Percentiles rank a stretch among this genome's conserved stretches.
These are phyloP conservation scores for Varanus komodoensis DNA, from an alignment of 2,113 vertebrate species.

Conservation along the genomic window DNA sequence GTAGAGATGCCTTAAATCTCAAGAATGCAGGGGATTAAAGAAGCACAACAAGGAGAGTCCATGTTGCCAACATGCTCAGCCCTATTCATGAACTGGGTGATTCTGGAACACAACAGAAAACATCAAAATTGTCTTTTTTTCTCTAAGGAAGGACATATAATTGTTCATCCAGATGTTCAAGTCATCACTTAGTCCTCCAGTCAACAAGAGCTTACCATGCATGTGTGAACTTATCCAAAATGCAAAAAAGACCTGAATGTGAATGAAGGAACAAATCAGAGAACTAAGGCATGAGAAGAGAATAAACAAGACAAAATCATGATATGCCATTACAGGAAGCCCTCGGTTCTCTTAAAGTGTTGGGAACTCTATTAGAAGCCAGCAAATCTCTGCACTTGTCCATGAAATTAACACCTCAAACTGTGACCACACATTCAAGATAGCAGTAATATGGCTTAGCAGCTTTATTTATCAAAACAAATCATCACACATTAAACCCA, in stretches of 20 bases:
- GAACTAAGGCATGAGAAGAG: background rate
- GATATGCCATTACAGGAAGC: background rate
- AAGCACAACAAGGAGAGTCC: background rate
- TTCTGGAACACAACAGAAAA: background rate
- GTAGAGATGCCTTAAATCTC: too few species aligned
- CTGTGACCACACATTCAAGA: background rate
- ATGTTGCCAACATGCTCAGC: background rate
- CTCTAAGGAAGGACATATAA: background rate
- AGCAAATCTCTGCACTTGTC: background rate
- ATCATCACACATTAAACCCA: background rate
- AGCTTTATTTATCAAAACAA: slow-evolving; percentile 1
- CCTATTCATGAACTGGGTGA: background rate
- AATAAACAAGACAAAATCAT: background rate
- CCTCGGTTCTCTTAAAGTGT: background rate
- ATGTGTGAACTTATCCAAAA: background rate
- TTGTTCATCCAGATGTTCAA: background rate
- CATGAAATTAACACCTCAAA: background rate
- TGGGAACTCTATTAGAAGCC: background rate
- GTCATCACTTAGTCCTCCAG: background rate
- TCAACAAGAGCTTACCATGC: background rate
- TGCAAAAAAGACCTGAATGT: background rate
- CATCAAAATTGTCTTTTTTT: background rate
- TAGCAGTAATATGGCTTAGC: background rate
- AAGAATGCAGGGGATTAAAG: background rate
- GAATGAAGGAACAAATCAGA: background rate